Evolutionary conservation across 2,113 vertebrate genomes (phyloP).

Genomic region (Vulpes vulpes): DNA sequence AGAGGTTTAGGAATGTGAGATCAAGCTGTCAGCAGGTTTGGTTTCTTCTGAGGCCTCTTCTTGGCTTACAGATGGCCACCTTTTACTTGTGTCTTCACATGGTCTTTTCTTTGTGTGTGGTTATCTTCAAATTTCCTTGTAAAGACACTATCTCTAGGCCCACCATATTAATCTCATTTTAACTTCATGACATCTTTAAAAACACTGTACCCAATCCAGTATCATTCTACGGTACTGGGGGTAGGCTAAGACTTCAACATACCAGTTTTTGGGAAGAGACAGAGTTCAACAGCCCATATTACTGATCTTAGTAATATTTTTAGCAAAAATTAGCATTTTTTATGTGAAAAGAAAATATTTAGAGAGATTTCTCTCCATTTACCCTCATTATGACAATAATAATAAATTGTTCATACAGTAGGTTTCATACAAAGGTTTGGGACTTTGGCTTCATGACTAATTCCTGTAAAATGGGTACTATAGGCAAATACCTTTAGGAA

Average conservation of each 20-base stretch:
- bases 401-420: not conserved
- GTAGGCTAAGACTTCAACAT: not conserved
- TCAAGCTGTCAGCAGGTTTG: not conserved
- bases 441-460: not conserved
- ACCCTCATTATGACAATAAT: not conserved
- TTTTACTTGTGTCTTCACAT: not conserved
- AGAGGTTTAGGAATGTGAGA: not conserved
- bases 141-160: not conserved
- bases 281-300: not conserved
- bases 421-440: not conserved
- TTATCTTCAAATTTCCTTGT: not conserved
- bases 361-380: not conserved
- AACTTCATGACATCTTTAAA: not conserved
- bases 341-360: constrained; percentile 9
- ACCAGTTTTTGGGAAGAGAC: not conserved
- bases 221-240: not conserved
- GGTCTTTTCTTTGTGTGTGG: not conserved
- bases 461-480: not conserved
- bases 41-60: not conserved
- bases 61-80: fast-evolving
- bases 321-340: not conserved
- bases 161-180: not conserved
- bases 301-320: not conserved
- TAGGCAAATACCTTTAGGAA: not conserved
- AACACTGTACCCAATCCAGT: not conserved